Evolutionary conservation across 2,113 vertebrate species (phyloP).

Genomic region (Alces alces): DNA sequence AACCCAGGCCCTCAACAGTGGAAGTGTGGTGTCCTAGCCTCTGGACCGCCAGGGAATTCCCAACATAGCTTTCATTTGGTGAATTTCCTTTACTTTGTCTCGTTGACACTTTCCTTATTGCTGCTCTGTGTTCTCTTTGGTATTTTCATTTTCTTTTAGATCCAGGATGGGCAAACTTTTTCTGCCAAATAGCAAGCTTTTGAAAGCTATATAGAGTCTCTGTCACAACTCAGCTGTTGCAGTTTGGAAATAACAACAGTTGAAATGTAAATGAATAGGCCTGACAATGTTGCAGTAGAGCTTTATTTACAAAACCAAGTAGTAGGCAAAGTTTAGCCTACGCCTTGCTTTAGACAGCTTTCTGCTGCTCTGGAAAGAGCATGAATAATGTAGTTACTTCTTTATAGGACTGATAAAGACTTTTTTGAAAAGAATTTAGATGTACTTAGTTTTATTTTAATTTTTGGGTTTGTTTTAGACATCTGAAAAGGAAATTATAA

Average conservation of each 20-base stretch:
- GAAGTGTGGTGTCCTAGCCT: background rate
- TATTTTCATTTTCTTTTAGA: background rate
- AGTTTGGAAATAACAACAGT: background rate
- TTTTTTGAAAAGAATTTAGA: background rate
- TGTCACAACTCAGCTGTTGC: background rate
- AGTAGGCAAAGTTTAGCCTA: background rate
- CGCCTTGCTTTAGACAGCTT: background rate
- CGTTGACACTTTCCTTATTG: background rate
- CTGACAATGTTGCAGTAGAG: background rate
- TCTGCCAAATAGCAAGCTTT: background rate
- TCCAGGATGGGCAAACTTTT: background rate
- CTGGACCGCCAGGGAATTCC: background rate
- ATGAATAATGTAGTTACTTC: background rate
- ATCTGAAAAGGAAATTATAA: slow-evolving; percentile 95
- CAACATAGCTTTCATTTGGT: background rate
- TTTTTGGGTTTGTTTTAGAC: slow-evolving; percentile 83
- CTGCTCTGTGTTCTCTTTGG: background rate
- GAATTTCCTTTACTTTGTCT: background rate
- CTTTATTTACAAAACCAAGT: background rate
- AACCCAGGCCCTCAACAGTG: background rate
- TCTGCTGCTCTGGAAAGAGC: background rate
- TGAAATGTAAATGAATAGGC: background rate
- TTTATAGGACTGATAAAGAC: background rate
- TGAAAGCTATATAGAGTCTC: background rate
- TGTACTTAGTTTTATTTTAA: background rate